Evolutionary conservation across 30 jellyfish, hydroid and myxozoan genomes (phyloP).

Genomic region (Hydractinia symbiolongicarpus): DNA sequence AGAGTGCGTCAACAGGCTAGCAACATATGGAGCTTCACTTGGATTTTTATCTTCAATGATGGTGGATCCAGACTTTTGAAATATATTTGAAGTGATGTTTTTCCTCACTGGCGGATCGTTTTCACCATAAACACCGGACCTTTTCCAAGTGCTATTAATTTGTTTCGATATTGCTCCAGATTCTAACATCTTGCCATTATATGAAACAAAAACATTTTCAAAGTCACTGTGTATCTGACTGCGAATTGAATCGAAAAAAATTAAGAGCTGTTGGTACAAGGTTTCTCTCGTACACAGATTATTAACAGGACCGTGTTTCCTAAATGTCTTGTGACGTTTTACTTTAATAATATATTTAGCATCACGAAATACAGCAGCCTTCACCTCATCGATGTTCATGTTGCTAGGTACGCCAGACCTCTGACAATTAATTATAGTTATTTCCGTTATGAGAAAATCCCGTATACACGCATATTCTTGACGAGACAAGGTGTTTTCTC

Average conservation of each 20-base stretch:
- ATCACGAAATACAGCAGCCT: not conserved
- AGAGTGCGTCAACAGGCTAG: not conserved
- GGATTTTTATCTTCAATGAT: not conserved
- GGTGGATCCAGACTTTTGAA: not conserved
- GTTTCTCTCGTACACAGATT: not conserved
- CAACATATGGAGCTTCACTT: not conserved
- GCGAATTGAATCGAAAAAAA: not conserved
- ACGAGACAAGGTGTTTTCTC: not conserved
- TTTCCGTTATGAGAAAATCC: not conserved
- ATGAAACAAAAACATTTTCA: not conserved
- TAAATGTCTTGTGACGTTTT: not conserved
- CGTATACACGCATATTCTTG: not conserved
- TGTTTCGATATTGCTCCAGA: conserved; percentile 7
- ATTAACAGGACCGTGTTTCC: not conserved
- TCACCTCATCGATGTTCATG: not conserved
- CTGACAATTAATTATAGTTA: not conserved
- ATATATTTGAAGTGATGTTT: not conserved
- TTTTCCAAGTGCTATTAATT: not conserved
- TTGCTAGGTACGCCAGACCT: not conserved
- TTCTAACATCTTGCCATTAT: not conserved
- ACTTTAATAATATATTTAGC: not conserved
- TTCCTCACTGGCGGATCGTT: conserved; percentile 1
- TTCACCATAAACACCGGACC: not conserved
- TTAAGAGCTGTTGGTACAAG: not conserved
- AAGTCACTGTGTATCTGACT: not conserved